Evolutionary conservation across 2,113 vertebrate genomes (phyloP), one percentile per base, ranked within the genome.

Genomic region (Psittacara wagleri): DNA sequence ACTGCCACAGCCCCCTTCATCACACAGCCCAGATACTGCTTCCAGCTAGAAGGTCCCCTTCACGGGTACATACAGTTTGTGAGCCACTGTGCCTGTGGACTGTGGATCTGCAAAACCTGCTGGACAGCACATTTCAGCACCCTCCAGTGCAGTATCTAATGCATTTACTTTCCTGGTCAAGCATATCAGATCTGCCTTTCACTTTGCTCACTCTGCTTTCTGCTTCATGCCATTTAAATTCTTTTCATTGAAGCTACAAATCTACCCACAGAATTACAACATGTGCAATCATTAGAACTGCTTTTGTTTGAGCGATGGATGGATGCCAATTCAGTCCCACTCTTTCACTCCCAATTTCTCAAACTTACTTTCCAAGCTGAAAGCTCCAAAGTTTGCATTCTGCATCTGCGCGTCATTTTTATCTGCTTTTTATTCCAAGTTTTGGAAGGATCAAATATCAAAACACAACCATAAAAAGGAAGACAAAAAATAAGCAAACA

Each of bases 401-500:
- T 92, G 92, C 96, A 96, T 87, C 94, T 95, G 83, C 51, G 67
- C 59, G 77, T n/a, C 81, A 88, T 94, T 93, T 96, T 86, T 93
- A 75, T 83, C 93, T 95, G 83, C 66, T 87, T 95, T 95, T 95
- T 84, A 84, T 80, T 93, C 87, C 91, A 91, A 89, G 77, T 68
- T 93, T 95, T 93, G 78, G 77, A 92, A 91, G 59, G 74, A 87
- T 69, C 41, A 55, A 89, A 81, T 94, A 96, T 64, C 95, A 92
- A 96, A 97, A 96, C 91, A 96, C 88, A 93, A 96, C 83, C 93
- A 93, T 83, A 91, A 89, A 92, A 78, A 76, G 54, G 52, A 86
- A 83, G 39, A 39, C 48, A 52, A 85, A 91, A 92, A 91, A 92
- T 43, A 86, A 93, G 76, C 92, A 68, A 96, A 93, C 88, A 95